Base-by-base conservation (phyloP, 2,797 vertebrate genomes). In the Micrastur ruficollis region DNA sequence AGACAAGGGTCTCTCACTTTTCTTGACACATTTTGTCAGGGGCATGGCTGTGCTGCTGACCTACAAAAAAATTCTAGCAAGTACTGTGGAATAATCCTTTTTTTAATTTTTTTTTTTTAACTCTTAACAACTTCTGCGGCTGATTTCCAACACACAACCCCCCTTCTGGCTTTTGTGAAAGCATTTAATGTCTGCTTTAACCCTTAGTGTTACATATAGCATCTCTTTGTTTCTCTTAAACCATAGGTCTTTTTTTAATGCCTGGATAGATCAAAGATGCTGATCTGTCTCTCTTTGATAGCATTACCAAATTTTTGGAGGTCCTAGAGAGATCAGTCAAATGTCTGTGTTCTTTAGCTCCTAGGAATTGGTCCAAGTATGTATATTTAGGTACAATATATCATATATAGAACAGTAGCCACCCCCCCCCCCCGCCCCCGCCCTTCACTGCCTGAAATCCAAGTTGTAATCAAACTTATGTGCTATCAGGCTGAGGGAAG, bases 381-480 rank as follows among this genome's bases (percentile, higher is more conserved):
- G 22, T 84, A n/a, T 89, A 47, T 70, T 90, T 70, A 59, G 59
- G 13, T 87, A 80, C 44, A 68, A 59, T 61, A 90, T 49, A 66
- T 93, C 19, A 29, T 81, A 55, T 73, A 42, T 75, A 85, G 70
- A 95, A 92, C 74, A 66, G 83, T 82, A 96, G 81, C 8, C 17
- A n/a, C n/a, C n/a, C n/a, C n/a, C n/a, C n/a, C n/a, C n/a, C n/a
- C n/a, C n/a, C n/a, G n/a, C 14, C n/a, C 7, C 17, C 16, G 3
- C 29, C 70, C 23, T 80, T 87, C 1, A 3, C 17, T 81, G 46
- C 36, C 40, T 85, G 65, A 79, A 80, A 78, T 86, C 76, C 32
- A 52, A 87, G 40, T 86, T 95, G 68, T 71, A 94, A 49, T 96
- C 85, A 95, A 94, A 89, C 71, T 93, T 95, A 52, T 18, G 34